Evolutionary conservation across 2,113 vertebrate species (phyloP).

Genomic region (Caretta caretta): DNA sequence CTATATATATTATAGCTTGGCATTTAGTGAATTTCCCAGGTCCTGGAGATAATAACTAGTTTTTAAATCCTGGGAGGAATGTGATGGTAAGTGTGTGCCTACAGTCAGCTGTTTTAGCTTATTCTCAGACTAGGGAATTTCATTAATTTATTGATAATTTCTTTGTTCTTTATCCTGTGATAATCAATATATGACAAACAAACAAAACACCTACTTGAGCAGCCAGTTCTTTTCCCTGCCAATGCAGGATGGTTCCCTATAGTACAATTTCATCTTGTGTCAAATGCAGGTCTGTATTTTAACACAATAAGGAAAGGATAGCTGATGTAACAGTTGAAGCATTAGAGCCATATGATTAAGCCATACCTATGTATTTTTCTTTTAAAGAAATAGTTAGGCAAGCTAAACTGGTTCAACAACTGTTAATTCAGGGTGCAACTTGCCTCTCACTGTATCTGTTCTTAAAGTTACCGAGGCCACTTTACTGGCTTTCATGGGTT

Average conservation of each 20-base stretch:
- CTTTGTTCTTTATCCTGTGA: not conserved
- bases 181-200: not conserved
- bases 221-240: not conserved
- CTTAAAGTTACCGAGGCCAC: not conserved
- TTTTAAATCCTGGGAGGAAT: not conserved
- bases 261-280: not conserved
- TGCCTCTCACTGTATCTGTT: conserved; percentile 1
- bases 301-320: not conserved
- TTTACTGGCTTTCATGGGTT: not conserved
- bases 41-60: not conserved
- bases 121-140: not conserved
- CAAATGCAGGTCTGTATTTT: not conserved
- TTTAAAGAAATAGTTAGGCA: not conserved
- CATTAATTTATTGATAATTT: not conserved
- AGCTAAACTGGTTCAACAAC: conserved; percentile 54
- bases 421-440: conserved; percentile 24
- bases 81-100: not conserved
- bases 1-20: not conserved
- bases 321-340: not conserved
- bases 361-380: not conserved
- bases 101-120: not conserved
- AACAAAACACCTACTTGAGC: accelerated
- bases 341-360: not conserved
- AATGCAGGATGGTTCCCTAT: not conserved
- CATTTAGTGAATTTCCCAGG: not conserved